Evolutionary conservation across 2,888 invertebrate species (phyloP).

Genomic region (Drosophila pegasa): DNA sequence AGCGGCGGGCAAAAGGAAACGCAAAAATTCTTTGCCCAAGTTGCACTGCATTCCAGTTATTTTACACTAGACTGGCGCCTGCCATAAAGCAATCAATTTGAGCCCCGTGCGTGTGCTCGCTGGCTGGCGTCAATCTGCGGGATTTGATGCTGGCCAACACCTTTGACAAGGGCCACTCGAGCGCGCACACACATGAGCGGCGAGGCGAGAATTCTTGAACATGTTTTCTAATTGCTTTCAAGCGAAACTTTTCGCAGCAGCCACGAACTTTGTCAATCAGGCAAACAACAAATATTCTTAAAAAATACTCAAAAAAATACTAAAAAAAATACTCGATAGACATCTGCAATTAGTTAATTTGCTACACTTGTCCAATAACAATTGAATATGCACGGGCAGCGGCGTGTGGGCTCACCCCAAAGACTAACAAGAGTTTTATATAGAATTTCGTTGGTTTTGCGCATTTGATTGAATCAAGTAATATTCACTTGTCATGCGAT

Average conservation of each 20-base stretch:
- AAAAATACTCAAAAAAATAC: constrained; percentile 21
- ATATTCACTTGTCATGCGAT: constrained; percentile 73
- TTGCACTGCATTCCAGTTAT: constrained; percentile 44
- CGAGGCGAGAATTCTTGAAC: constrained; percentile 36
- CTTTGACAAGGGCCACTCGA: constrained; percentile 56
- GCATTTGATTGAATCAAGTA: constrained; percentile 57
- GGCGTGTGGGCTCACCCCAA: neutral
- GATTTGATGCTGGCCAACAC: constrained; percentile 59
- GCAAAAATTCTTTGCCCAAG: constrained; percentile 47
- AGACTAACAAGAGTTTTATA: neutral
- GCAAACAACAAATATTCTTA: constrained; percentile 36
- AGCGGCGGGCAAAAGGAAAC: constrained; percentile 49
- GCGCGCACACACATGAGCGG: constrained; percentile 9
- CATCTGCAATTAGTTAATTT: constrained; percentile 67
- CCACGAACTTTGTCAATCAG: constrained; percentile 52
- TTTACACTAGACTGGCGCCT: constrained; percentile 41
- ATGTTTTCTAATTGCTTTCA: constrained; percentile 66
- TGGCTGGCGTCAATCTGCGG: constrained; percentile 40
- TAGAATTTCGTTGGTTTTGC: constrained; percentile 4
- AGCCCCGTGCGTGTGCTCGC: constrained; percentile 18
- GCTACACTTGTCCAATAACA: constrained; percentile 35
- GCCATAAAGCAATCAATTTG: constrained; percentile 76
- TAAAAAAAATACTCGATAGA: too few species aligned
- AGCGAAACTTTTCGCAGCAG: constrained; percentile 51
- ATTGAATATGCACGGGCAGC: constrained; percentile 23